Base-by-base conservation (phyloP, 2,113 vertebrate genomes). In the Odocoileus virginianus region DNA sequence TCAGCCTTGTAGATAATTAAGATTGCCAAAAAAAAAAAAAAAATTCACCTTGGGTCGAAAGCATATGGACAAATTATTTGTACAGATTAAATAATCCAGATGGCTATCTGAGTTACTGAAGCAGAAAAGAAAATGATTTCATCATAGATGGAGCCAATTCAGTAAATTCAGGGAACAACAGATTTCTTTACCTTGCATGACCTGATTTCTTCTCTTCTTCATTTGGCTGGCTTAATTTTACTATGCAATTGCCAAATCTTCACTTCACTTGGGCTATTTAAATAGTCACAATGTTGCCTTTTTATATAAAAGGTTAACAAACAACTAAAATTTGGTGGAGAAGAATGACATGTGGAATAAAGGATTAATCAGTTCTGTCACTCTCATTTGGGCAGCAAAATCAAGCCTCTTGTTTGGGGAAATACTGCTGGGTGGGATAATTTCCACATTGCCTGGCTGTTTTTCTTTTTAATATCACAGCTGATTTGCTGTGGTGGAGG, bases 381-480 rank as follows among this genome's bases (percentile, higher is more conserved):
- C 90, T 96, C 43, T 97, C 17, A 52, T 79, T 83, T 93, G 88
- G 60, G 88, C 47, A 94, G 91, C 88, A 90, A 97, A 98, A 97
- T 95, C 85, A 96, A 96, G 91, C 45, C 91, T 97, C 93, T 98
- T 98, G 96, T 97, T 96, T 97, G 47, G 82, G 92, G 60, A 88
- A 97, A 94, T 87, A 87, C 45, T 96, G 67, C 36, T 92, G 50
- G 91, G 84, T 94, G 43, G 82, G 90, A 89, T 45, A 43, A 90
- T 82, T 94, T 94, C 54, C 85, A 95, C 67, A 61, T 21, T 47
- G 78, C 88, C 81, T 92, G 67, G 91, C 88, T 96, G 93, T 90
- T 96, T 97, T 97, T 88, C 88, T 85, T 96, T 93, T 97, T 82
- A 93, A 97, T 93, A 83, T 97, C 81, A 93, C 88, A 97, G 96